Evolutionary conservation across 2,113 vertebrate species (phyloP).

Genomic region (Sphyrna mokarran): DNA sequence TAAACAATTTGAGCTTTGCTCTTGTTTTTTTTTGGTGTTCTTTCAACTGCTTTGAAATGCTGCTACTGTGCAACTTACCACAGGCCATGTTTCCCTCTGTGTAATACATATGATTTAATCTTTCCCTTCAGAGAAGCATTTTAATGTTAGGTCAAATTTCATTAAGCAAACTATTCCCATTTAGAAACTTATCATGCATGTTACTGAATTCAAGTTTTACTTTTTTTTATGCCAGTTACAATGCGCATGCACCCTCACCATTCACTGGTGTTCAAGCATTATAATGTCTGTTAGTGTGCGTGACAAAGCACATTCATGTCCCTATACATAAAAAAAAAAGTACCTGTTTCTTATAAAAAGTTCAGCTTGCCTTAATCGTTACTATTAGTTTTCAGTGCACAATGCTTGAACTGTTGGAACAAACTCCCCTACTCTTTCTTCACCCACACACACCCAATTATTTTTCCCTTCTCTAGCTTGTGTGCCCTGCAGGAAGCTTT

Average conservation of each 20-base stretch:
- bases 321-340: neutral
- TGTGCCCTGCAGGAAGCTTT: neutral
- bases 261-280: neutral
- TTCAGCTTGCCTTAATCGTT: neutral
- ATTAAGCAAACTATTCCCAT: neutral
- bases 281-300: neutral
- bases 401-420: neutral
- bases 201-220: neutral
- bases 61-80: neutral
- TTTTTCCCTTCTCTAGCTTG: neutral
- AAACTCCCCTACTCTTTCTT: neutral
- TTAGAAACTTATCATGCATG: neutral
- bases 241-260: neutral
- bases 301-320: neutral
- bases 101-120: neutral
- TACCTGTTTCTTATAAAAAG: neutral
- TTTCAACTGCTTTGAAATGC: neutral
- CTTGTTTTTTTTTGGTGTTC: neutral
- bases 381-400: neutral
- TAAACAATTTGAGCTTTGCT: neutral
- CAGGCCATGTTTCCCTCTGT: neutral
- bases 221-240: neutral
- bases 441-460: neutral
- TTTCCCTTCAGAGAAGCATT: neutral
- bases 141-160: neutral